phyloP scores from a whole-genome alignment of 2,797 vertebrate genomes.

The Characodon lateralis region DNA sequence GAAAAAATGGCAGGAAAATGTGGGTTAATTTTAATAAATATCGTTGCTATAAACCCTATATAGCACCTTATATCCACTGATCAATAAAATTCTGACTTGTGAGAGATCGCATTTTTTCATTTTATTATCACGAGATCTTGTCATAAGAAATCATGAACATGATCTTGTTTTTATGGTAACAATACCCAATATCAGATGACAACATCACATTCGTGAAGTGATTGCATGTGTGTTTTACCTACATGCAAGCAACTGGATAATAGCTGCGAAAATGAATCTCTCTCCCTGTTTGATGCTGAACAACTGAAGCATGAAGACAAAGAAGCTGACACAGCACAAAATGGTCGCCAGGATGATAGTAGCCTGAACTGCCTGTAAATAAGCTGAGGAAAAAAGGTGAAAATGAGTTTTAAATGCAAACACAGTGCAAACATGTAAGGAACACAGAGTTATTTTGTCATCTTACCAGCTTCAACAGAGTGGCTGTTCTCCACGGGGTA shows the following conservation, averaged over 20 bases:
- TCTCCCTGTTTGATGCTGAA: constrained; percentile 96
- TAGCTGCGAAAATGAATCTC: constrained; percentile 89
- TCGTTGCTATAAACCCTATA: background rate
- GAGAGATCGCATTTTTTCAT: background rate
- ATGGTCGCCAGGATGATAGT: constrained; percentile 92
- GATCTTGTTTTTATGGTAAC: no score
- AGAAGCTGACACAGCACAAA: constrained; percentile 90
- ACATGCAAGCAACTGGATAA: constrained; percentile 93
- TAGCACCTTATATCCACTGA: background rate
- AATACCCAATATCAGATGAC: no score
- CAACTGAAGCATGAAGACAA: constrained; percentile 94
- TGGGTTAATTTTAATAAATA: no score
- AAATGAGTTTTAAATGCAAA: background rate
- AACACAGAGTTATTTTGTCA: background rate
- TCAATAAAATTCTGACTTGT: background rate
- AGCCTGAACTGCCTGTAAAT: constrained; percentile 90
- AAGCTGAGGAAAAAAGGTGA: constrained; percentile 75
- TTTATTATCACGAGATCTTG: background rate
- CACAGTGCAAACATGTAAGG: background rate
- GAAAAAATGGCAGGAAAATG: no score
- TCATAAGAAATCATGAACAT: no score
- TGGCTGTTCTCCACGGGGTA: constrained; percentile 65
- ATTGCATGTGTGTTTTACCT: constrained; percentile 68
- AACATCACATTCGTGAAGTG: background rate
- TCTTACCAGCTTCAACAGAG: constrained; percentile 60